Conservation (phyloP, 1,140 invertebrate species). For the Wasmannia auropunctata region DNA sequence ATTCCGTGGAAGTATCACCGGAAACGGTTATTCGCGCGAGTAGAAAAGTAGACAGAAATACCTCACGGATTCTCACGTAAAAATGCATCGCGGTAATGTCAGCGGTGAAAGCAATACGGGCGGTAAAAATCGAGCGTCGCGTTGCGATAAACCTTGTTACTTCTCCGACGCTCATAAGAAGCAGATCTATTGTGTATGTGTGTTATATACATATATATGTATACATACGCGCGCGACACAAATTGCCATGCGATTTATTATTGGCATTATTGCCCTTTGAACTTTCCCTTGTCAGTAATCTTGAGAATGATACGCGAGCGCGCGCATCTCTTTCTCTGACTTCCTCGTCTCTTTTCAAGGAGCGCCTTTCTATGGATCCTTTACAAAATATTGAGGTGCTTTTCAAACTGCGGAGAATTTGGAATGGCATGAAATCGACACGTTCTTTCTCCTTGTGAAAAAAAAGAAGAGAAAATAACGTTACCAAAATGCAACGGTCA, state of each 20-base stretch:
- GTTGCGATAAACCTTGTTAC: slow-evolving; percentile 42
- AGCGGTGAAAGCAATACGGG: neutral
- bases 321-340: neutral
- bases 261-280: slow-evolving; percentile 48
- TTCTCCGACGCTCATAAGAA: slow-evolving; percentile 44
- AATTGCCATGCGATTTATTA: slow-evolving; percentile 53
- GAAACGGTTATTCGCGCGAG: neutral
- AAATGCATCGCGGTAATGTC: slow-evolving; percentile 28
- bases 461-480: neutral
- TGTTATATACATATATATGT: neutral
- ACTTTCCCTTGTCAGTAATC: slow-evolving; percentile 15
- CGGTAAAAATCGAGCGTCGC: slow-evolving; percentile 30
- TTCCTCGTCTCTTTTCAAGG: neutral
- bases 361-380: neutral
- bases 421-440: neutral
- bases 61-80: slow-evolving; percentile 12
- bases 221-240: neutral
- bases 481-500: neutral
- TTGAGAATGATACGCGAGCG: slow-evolving; percentile 20
- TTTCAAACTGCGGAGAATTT: neutral
- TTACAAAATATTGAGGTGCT: neutral
- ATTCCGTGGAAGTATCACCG: neutral
- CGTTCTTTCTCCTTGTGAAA: neutral
- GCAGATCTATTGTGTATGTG: neutral
- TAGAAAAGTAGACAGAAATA: slow-evolving; percentile 31